These are phyloP conservation scores for Cotesia typhae DNA, from an alignment of 1,140 invertebrate genomes.

Conservation along the genomic window DNA sequence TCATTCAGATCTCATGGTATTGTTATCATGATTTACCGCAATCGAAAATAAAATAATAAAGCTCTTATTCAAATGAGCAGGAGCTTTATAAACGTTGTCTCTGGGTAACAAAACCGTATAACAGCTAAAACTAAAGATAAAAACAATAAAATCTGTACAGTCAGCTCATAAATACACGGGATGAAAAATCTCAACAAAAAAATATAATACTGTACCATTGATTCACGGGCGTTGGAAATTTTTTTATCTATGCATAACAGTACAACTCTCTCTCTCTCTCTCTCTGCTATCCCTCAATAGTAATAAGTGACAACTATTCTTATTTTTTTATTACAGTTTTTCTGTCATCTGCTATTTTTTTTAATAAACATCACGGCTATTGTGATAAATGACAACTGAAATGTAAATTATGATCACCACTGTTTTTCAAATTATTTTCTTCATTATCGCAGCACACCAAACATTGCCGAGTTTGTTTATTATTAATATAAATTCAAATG, in stretches of 20 bases:
- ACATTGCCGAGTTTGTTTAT: too few species aligned
- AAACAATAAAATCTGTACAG: neutral
- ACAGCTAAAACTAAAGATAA: neutral
- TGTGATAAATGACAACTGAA: too few species aligned
- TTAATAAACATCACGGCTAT: too few species aligned
- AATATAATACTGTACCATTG: neutral
- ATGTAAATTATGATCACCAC: too few species aligned
- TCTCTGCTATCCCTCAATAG: too few species aligned
- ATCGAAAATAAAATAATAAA: conserved; percentile 17
- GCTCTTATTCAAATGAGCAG: conserved; percentile 7
- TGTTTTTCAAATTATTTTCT: too few species aligned
- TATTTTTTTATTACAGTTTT: too few species aligned
- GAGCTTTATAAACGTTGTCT: conserved; percentile 19
- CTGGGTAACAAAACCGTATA: conserved; percentile 1
- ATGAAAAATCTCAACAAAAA: conserved; percentile 12
- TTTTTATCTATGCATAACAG: neutral
- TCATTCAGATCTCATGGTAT: neutral
- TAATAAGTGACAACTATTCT: too few species aligned
- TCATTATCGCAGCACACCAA: too few species aligned
- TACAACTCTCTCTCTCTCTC: too few species aligned
- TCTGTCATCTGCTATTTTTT: too few species aligned
- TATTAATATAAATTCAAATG: too few species aligned
- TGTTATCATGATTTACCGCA: conserved; percentile 15
- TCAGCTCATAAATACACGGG: conserved; percentile 12
- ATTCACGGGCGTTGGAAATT: conserved; percentile 3